These are phyloP conservation scores for Myotis myotis DNA, from an alignment of 2,797 vertebrate species.

Conservation along the genomic window DNA sequence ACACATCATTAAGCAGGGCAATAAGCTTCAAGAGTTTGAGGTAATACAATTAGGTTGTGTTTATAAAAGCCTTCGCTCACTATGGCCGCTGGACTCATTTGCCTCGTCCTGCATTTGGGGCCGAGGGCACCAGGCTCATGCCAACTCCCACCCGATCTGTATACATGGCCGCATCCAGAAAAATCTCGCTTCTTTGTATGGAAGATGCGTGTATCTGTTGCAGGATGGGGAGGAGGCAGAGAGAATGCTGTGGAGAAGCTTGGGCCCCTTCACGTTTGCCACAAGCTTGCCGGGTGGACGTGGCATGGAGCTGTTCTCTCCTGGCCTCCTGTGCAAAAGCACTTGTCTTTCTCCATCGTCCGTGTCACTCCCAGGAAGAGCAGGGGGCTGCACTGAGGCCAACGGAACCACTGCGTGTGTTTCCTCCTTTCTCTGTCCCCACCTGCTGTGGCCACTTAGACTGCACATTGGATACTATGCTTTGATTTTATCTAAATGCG, in stretches of 20 bases:
- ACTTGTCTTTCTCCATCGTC: neutral
- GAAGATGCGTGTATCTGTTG: neutral
- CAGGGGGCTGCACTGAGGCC: fast-evolving
- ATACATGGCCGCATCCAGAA: neutral
- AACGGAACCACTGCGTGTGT: fast-evolving
- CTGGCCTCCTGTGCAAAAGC: neutral
- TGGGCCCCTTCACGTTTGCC: neutral
- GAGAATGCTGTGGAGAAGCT: neutral
- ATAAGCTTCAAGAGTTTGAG: slow-evolving; percentile 86
- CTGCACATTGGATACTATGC: neutral
- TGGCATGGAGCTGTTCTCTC: neutral
- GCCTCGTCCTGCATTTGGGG: slow-evolving; percentile 54
- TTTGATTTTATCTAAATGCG: neutral
- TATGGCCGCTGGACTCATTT: slow-evolving; percentile 75
- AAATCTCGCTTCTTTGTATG: neutral
- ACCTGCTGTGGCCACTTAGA: neutral
- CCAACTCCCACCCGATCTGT: neutral
- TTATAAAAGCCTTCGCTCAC: slow-evolving; percentile 83
- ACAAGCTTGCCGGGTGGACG: neutral
- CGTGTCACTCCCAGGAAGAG: neutral
- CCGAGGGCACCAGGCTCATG: neutral
- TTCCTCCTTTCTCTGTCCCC: neutral
- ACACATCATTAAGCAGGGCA: slow-evolving; percentile 87
- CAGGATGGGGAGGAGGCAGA: neutral
- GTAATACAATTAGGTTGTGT: slow-evolving; percentile 87